Conservation (phyloP, 2,113 vertebrate species). For the Aegotheles bennettii region DNA sequence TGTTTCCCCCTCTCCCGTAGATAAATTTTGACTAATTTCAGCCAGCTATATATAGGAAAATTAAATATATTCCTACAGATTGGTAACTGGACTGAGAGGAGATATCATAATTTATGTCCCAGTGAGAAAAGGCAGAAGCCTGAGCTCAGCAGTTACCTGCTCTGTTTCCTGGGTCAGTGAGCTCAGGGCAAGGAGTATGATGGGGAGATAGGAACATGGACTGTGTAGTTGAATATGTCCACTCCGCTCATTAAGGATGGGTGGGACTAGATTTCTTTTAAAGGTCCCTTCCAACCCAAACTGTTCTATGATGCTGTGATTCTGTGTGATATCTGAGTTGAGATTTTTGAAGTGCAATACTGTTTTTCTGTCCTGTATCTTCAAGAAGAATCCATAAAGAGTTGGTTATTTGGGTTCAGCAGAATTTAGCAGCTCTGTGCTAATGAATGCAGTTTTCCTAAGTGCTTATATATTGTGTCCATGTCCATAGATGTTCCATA, state of each 20-base stretch:
- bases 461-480: neutral
- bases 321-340: neutral
- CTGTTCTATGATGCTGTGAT: too few species aligned
- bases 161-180: neutral
- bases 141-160: neutral
- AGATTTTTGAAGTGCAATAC: neutral
- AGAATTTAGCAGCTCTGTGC: neutral
- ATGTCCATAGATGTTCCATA: fast-evolving
- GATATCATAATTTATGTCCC: neutral
- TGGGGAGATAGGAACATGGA: neutral
- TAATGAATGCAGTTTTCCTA: neutral
- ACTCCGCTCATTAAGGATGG: too few species aligned
- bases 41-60: neutral
- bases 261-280: too few species aligned
- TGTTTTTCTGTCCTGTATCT: neutral
- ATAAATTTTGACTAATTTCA: neutral
- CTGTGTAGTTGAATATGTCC: neutral
- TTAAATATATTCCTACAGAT: neutral
- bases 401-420: neutral
- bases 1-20: neutral
- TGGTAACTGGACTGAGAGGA: neutral
- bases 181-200: neutral
- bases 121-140: neutral
- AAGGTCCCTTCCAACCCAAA: too few species aligned
- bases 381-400: neutral